phyloP scores from a whole-genome alignment of 2,888 invertebrate genomes.

The Drosophila sordidapex region DNA sequence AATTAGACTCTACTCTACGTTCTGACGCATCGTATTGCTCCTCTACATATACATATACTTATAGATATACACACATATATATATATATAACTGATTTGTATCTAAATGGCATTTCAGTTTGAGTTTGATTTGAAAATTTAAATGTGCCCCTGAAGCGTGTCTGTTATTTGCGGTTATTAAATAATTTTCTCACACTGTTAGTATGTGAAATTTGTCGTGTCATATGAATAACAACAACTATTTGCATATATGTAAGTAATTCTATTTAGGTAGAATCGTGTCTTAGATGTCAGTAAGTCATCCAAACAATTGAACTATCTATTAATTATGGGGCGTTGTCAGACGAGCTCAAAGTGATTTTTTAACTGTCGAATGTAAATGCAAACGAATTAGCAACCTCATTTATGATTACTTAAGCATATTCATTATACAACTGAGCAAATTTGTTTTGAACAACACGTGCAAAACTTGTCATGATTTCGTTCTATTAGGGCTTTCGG shows the following conservation, averaged over 20 bases:
- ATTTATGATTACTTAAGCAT: conserved; percentile 16
- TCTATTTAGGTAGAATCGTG: conserved; percentile 54
- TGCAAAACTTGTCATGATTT: conserved; percentile 8
- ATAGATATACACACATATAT: background rate
- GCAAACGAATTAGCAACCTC: conserved; percentile 45
- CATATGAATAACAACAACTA: conserved; percentile 29
- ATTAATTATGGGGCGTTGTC: conserved; percentile 61
- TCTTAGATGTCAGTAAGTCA: conserved; percentile 65
- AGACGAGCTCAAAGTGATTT: conserved; percentile 18
- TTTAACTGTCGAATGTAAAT: conserved; percentile 9
- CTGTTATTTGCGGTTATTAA: conserved; percentile 68
- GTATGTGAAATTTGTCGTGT: conserved; percentile 25
- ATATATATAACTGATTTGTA: conserved; percentile 17
- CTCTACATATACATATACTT: conserved; percentile 1
- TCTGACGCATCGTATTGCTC: conserved; percentile 42
- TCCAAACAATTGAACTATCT: conserved; percentile 56
- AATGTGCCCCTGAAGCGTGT: conserved; percentile 48
- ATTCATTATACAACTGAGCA: background rate
- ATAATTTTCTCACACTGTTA: conserved; percentile 66
- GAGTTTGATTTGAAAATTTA: conserved; percentile 45
- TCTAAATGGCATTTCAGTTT: conserved; percentile 56
- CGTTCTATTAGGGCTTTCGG: background rate
- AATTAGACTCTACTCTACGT: conserved; percentile 46
- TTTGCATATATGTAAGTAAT: conserved; percentile 2
- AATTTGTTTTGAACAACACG: conserved; percentile 1